Conservation (phyloP, 2,113 vertebrate species). For the Patagioenas fasciata region DNA sequence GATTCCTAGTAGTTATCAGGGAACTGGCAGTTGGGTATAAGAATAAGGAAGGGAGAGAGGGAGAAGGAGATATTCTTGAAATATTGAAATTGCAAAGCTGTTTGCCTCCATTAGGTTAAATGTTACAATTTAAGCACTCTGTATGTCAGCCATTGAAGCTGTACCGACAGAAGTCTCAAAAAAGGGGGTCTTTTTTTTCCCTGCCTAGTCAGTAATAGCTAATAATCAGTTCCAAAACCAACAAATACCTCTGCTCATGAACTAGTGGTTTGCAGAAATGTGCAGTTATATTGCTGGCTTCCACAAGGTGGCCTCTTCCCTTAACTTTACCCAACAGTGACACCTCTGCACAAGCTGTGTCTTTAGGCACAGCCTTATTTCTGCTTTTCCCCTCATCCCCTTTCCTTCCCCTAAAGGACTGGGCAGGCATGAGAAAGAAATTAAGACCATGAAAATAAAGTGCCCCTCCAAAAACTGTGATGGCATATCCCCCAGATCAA, state of each 20-base stretch:
- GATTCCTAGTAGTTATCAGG: neutral
- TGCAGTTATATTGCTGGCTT: neutral
- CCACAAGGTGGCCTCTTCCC: constrained; percentile 60
- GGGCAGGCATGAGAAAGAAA: neutral
- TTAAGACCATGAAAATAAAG: neutral
- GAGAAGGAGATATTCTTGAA: neutral
- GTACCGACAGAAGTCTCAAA: neutral
- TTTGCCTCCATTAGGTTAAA: neutral
- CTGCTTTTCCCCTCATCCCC: rapidly evolving
- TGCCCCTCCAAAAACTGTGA: neutral
- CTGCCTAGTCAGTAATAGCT: neutral
- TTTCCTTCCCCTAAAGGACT: neutral
- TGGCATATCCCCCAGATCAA: neutral
- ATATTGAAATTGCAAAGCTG: neutral
- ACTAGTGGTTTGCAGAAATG: neutral
- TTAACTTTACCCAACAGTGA: neutral
- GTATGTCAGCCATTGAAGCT: neutral
- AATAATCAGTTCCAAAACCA: neutral
- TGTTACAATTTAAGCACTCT: neutral
- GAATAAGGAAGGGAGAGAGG: neutral
- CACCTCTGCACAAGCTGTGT: neutral
- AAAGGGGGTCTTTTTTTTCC: rapidly evolving
- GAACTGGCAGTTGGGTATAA: neutral
- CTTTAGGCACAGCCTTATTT: neutral
- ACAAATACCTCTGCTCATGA: neutral